Base-by-base conservation (phyloP, 2,888 invertebrate species). In the Tetragonula carbonaria region DNA sequence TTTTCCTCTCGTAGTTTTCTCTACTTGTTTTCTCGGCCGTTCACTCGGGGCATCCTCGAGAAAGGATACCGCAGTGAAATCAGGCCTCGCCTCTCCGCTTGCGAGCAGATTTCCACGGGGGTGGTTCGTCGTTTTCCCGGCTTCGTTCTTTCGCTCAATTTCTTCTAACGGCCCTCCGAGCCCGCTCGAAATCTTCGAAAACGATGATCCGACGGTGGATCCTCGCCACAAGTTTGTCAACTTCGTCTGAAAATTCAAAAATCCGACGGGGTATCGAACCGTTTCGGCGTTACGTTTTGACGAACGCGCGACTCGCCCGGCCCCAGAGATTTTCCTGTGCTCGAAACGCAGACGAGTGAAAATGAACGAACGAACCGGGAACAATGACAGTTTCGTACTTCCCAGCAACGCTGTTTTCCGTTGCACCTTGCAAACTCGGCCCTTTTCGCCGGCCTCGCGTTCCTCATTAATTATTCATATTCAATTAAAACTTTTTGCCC, bases 401-500 rank as follows among this genome's bases (percentile, higher is more conserved):
- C 59, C 71, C 67, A 45, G 28, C 66, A 59, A 63, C 50, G 38
- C 11, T 59, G 79, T 75, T 82, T 79, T 55, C 38, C 76, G 51
- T 85, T 59, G 76, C 74, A 66, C 53, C 77, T 72, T 67, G 66
- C 51, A 38, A 51, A 73, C 57, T n/a, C 50, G 71, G 62, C 33
- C 62, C 66, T 59, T 59, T 67, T 70, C 55, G 28, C n/a, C 53
- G 45, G 50, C 28, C 71, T 50, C 66, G 53, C 66, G 80, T 73
- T 76, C 51, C 77, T 79, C 82, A 62, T 86, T 88, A 87, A 88
- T 88, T 87, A 88, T 88, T 88, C 83, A 88, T 85, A 87, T 84
- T 86, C 88, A 88, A 88, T 88, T 88, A 88, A 87, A 88, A 87
- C 76, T 86, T 88, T 85, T 75, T 74, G 78, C 82, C 77, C 66